These are phyloP conservation scores for Cricetomys ansorgei DNA, from an alignment of 2,113 vertebrate genomes.

Conservation along the genomic window DNA sequence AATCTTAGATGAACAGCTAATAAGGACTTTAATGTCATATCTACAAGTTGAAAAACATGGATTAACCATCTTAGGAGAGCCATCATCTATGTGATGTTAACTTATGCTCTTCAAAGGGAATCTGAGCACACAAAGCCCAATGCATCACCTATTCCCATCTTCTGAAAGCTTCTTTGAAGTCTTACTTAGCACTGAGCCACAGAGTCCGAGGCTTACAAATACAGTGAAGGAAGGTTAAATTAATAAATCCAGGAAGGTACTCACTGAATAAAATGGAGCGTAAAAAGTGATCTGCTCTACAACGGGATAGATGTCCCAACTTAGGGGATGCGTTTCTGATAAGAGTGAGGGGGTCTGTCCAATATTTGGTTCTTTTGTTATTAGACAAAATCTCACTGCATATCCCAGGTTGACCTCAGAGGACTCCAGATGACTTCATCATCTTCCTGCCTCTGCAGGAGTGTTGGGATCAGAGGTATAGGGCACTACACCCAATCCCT, in stretches of 20 bases:
- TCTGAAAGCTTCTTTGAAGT: conserved; percentile 11
- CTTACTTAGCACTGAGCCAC: neutral
- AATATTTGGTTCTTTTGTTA: neutral
- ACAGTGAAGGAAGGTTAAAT: neutral
- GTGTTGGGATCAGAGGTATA: neutral
- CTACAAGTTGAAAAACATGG: neutral
- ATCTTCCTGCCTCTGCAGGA: neutral
- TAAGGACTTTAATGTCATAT: neutral
- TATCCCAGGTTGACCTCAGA: neutral
- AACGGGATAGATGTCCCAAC: neutral
- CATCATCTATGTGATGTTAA: neutral
- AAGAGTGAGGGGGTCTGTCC: neutral
- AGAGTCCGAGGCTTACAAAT: neutral
- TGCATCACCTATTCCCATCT: neutral
- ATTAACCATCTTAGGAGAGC: neutral
- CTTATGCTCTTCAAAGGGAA: neutral
- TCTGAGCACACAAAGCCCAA: neutral
- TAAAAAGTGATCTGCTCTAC: neutral
- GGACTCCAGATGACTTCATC: no score
- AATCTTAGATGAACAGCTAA: neutral
- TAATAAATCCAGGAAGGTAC: neutral
- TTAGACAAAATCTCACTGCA: neutral
- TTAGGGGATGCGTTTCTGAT: neutral
- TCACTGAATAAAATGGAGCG: neutral
- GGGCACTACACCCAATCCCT: neutral